phyloP scores from a whole-genome alignment of 1,140 invertebrate species.

The Ptiloglossa arizonensis region DNA sequence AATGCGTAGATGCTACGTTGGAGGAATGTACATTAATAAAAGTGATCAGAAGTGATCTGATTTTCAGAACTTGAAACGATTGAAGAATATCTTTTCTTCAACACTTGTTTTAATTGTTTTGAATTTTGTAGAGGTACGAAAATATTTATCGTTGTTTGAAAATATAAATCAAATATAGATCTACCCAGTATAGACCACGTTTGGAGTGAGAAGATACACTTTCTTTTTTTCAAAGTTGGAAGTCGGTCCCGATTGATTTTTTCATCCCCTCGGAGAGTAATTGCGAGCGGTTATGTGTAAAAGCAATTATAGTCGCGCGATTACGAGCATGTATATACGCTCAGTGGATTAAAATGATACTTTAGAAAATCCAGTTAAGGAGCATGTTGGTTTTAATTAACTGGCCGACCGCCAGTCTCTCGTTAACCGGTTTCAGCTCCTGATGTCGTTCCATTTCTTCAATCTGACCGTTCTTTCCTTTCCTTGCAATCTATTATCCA shows the following conservation, averaged over 20 bases:
- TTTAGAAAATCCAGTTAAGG: constrained; percentile 52
- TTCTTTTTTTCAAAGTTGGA: background rate
- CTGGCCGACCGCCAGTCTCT: constrained; percentile 66
- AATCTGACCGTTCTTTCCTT: background rate
- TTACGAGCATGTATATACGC: constrained; percentile 40
- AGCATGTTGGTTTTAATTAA: constrained; percentile 68
- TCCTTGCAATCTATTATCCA: background rate
- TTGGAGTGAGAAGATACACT: no score
- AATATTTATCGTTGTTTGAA: no score
- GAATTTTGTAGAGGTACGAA: no score
- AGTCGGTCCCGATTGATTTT: constrained; percentile 19
- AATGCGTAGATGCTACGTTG: no score
- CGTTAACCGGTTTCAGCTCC: constrained; percentile 46
- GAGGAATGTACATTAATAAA: no score
- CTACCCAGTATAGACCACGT: no score
- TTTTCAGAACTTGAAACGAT: no score
- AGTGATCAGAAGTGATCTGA: no score
- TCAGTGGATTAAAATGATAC: constrained; percentile 37
- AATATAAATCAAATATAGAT: no score
- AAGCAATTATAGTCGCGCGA: constrained; percentile 38
- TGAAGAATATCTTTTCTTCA: no score
- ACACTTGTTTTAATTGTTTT: no score
- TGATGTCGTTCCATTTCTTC: constrained; percentile 3
- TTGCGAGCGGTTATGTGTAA: background rate
- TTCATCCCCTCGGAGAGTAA: background rate